Conservation (phyloP, 2,113 vertebrate species). For the Vombatus ursinus region DNA sequence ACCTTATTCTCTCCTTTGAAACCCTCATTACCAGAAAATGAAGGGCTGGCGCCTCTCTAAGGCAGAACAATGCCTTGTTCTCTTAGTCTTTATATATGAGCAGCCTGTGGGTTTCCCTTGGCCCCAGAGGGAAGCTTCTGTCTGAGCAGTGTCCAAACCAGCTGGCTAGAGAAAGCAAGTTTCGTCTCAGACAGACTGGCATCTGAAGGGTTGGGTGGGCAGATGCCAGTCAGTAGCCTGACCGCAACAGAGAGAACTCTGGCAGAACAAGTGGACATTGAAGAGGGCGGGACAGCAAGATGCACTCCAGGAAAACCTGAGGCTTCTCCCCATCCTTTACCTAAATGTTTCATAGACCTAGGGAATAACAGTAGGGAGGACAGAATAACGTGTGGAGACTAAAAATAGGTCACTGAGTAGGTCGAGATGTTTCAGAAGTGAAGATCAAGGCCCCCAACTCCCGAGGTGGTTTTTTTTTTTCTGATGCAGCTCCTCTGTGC, state of each 20-base stretch:
- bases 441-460: not conserved
- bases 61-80: not conserved
- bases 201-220: not conserved
- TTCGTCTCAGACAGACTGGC: not conserved
- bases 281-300: slow-evolving; percentile 14
- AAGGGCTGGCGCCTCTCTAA: not conserved
- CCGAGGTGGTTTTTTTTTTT: slow-evolving; percentile 14
- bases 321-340: slow-evolving; percentile 53
- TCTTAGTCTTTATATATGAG: not conserved
- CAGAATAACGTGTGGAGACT: slow-evolving; percentile 8
- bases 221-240: not conserved
- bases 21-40: not conserved
- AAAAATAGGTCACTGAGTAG: slow-evolving; percentile 45
- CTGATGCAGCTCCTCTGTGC: not conserved
- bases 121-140: not conserved
- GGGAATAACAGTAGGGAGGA: slow-evolving; percentile 1
- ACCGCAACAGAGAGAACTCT: not conserved
- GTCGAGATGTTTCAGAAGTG: not conserved
- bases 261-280: not conserved
- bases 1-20: not conserved
- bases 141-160: not conserved
- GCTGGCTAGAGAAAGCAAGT: not conserved
- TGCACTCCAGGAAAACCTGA: slow-evolving; percentile 1
- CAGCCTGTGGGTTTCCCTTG: not conserved
- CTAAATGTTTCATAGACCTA: slow-evolving; percentile 20